phyloP scores from a whole-genome alignment of 2,113 vertebrate genomes.

The Rutilus rutilus region DNA sequence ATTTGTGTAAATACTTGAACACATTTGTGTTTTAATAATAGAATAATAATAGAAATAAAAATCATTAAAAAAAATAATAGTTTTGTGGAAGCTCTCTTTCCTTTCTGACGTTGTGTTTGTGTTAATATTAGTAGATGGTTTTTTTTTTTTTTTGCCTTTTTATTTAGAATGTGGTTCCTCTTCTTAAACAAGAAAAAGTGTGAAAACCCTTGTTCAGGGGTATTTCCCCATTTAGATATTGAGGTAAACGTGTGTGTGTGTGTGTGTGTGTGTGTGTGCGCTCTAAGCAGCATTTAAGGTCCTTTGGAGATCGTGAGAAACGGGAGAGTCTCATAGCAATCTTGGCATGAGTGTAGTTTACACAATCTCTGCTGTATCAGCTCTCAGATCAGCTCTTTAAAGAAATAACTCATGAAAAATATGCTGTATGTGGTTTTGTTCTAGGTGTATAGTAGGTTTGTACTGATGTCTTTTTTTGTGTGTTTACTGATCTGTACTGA shows the following conservation, averaged over 20 bases:
- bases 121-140: no score
- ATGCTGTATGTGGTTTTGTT: neutral
- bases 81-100: no score
- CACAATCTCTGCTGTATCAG: neutral
- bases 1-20: no score
- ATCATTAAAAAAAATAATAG: no score
- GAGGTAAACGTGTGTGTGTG: neutral
- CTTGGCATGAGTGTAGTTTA: slow-evolving; percentile 12
- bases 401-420: neutral
- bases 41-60: no score
- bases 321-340: neutral
- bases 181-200: neutral
- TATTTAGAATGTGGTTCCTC: neutral
- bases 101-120: no score
- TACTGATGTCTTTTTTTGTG: neutral
- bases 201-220: neutral
- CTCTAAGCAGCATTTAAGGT: neutral
- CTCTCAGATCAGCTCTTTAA: neutral
- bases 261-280: slow-evolving; percentile 11
- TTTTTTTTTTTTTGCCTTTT: neutral
- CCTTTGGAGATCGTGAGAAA: slow-evolving; percentile 27
- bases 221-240: neutral
- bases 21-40: no score
- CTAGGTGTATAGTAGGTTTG: neutral
- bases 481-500: neutral